These are phyloP conservation scores for Muscicapa adusta DNA, from an alignment of 2,113 vertebrate species.

Conservation along the genomic window DNA sequence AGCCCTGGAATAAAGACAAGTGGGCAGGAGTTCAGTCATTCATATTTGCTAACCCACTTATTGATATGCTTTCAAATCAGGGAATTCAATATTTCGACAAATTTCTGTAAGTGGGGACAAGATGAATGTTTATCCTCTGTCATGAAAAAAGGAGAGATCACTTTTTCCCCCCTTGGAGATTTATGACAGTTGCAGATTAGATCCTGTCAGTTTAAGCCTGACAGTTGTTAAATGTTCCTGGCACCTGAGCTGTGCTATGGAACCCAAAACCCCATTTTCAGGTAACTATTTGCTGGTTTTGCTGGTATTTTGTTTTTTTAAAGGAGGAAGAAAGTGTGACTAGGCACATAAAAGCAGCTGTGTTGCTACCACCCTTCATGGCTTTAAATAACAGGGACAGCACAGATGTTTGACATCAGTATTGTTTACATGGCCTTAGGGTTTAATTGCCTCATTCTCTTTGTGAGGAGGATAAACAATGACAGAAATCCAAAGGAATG, in stretches of 20 bases:
- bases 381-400: slow-evolving; percentile 55
- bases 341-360: slow-evolving; percentile 35
- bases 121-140: not conserved
- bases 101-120: not conserved
- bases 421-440: slow-evolving; percentile 68
- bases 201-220: not conserved
- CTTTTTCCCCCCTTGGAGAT: not conserved
- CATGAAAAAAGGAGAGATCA: not conserved
- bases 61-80: not conserved
- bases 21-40: not conserved
- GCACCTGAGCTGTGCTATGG: not conserved
- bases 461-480: slow-evolving; percentile 67
- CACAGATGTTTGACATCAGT: slow-evolving; percentile 72
- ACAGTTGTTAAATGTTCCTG: not conserved
- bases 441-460: slow-evolving; percentile 68
- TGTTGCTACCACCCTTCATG: slow-evolving; percentile 36
- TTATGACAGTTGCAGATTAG: not conserved
- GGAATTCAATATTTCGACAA: not conserved
- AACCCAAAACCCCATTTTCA: not conserved
- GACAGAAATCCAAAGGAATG: slow-evolving; percentile 68
- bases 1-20: not conserved
- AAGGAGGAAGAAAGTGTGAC: slow-evolving; percentile 24
- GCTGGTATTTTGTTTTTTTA: not conserved
- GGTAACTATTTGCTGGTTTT: not conserved
- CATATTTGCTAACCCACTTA: not conserved